A percentile compares a stretch with the other conserved stretches of the same genome.
Evolutionary conservation across 2,888 invertebrate genomes (phyloP).

Genomic region (Dryococelus australis): DNA sequence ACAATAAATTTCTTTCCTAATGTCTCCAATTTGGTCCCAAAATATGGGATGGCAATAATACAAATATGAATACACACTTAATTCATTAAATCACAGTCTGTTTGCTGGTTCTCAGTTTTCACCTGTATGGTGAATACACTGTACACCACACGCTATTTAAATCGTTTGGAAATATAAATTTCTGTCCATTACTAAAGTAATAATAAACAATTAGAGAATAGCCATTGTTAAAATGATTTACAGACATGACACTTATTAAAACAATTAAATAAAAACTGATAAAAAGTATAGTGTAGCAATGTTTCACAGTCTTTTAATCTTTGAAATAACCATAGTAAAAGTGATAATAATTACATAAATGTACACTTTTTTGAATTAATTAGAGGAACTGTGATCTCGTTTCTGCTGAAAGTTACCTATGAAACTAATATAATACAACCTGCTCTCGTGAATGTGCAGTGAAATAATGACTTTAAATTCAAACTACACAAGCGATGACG

Average conservation of each 20-base stretch:
- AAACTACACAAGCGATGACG: not conserved
- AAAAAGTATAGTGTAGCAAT: not conserved
- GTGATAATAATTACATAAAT: not conserved
- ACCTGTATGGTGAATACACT: not conserved
- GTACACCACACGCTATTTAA: constrained; percentile 6
- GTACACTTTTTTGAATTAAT: not conserved
- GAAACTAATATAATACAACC: not conserved
- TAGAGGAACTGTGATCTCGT: not conserved
- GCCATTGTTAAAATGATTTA: no score
- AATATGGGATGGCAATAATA: not conserved
- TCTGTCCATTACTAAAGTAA: not conserved
- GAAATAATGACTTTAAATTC: not conserved
- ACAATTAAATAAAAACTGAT: not conserved
- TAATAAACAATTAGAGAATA: not conserved
- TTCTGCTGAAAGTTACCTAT: not conserved
- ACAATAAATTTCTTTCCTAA: not conserved
- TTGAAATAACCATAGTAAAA: not conserved
- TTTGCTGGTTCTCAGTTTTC: not conserved
- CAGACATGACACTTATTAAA: no score
- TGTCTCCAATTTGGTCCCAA: not conserved
- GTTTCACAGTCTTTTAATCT: not conserved
- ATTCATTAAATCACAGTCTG: not conserved
- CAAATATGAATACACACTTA: not conserved
- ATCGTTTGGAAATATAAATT: not conserved
- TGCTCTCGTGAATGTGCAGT: not conserved